A percentile compares a stretch with the other conserved stretches of the same genome.
These are phyloP conservation scores for Agrotis clavis DNA, from an alignment of 2,888 invertebrate genomes.

Conservation along the genomic window DNA sequence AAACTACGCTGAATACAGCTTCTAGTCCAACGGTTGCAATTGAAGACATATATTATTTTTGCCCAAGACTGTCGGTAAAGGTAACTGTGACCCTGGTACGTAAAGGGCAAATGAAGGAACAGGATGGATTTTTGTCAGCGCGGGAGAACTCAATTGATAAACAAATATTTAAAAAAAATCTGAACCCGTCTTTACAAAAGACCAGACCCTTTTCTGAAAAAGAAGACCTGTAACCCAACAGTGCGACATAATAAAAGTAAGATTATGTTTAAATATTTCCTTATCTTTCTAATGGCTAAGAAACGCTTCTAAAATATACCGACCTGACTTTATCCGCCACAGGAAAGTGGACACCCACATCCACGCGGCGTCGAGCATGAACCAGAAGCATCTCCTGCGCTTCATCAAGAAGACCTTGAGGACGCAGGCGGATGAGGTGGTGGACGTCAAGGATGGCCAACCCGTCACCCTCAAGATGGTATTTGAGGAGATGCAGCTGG, in stretches of 20 bases:
- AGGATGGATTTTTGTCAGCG: too few relatives aligned
- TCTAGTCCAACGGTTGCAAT: not conserved
- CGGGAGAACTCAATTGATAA: too few relatives aligned
- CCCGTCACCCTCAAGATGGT: constrained; percentile 98
- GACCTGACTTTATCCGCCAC: constrained; percentile 12
- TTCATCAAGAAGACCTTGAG: constrained; percentile 99
- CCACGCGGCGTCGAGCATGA: constrained; percentile 99
- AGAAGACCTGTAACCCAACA: too few relatives aligned
- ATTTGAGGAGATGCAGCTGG: constrained; percentile 98
- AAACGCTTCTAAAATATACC: too few relatives aligned
- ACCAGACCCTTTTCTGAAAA: too few relatives aligned
- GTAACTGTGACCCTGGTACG: too few relatives aligned
- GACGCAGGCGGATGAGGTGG: constrained; percentile 95
- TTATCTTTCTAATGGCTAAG: not conserved
- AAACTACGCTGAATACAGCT: not conserved
- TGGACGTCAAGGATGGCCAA: constrained; percentile 90
- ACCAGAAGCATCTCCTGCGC: constrained; percentile 99
- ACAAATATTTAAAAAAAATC: too few relatives aligned
- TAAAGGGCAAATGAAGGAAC: too few relatives aligned
- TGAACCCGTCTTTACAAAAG: too few relatives aligned
- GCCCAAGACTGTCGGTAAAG: not conserved
- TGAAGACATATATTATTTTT: not conserved
- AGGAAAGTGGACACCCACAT: constrained; percentile 99
- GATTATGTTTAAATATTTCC: not conserved
- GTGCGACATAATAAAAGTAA: too few relatives aligned